A percentile compares a stretch with the other conserved stretches of the same genome.
These are phyloP conservation scores for Homarus americanus DNA, from an alignment of 1,140 invertebrate species.

Conservation along the genomic window DNA sequence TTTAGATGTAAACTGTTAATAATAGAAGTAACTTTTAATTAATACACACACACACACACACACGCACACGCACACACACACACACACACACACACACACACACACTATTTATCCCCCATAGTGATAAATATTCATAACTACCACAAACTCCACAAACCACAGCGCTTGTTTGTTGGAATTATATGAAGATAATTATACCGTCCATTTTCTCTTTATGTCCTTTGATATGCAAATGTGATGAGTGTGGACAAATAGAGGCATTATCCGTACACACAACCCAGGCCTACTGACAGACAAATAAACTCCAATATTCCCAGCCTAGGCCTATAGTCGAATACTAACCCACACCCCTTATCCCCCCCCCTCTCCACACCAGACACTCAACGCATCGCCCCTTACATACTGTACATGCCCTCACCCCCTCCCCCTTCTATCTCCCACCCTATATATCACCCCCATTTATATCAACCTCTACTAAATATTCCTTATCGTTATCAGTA, in stretches of 20 bases:
- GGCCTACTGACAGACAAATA: neutral
- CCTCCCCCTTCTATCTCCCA: neutral
- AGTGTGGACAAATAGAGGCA: neutral
- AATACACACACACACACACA: no score
- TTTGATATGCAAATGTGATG: slow-evolving; percentile 12
- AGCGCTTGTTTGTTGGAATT: neutral
- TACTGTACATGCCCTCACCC: no score
- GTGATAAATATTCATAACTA: no score
- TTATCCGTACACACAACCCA: neutral
- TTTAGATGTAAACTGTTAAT: no score
- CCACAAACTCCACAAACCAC: no score
- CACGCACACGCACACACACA: no score
- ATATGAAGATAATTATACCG: neutral
- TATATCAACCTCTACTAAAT: no score
- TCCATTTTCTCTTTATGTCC: neutral
- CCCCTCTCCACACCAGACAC: neutral
- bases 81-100: no score
- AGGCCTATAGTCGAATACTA: neutral
- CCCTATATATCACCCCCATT: neutral
- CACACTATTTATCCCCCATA: no score
- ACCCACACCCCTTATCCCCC: neutral
- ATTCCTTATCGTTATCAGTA: no score
- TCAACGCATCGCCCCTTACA: neutral
- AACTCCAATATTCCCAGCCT: neutral
- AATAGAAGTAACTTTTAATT: no score